Evolutionary conservation across 1,140 invertebrate species (phyloP).

Genomic region (Aricia agestis): DNA sequence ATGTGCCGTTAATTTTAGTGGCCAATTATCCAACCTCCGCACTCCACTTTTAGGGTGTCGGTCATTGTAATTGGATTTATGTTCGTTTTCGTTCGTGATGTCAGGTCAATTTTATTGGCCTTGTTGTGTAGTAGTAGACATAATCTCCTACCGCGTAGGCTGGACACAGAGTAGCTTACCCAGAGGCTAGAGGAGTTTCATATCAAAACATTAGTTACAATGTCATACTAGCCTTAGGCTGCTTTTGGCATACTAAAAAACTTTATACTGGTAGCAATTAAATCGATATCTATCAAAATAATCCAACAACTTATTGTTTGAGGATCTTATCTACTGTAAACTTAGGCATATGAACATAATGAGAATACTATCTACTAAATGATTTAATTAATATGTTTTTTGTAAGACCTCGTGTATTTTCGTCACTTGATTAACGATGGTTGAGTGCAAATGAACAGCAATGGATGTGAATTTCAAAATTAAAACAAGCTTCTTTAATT

Average conservation of each 20-base stretch:
- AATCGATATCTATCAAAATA: no score
- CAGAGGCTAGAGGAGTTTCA: not conserved
- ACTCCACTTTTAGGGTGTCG: constrained; percentile 16
- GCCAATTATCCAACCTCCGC: constrained; percentile 18
- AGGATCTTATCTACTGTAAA: no score
- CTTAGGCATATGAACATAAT: not conserved
- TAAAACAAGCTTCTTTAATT: not conserved
- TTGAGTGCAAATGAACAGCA: not conserved
- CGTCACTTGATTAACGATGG: not conserved
- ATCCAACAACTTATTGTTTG: no score
- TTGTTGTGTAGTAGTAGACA: constrained; percentile 30
- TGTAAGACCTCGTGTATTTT: not conserved
- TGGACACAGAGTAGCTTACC: constrained; percentile 27
- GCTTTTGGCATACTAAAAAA: no score
- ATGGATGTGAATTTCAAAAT: not conserved
- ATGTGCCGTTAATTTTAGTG: constrained; percentile 4
- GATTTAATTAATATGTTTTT: not conserved
- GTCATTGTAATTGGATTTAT: constrained; percentile 31
- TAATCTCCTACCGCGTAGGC: constrained; percentile 28
- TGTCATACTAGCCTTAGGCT: no score
- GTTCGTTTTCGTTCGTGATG: constrained; percentile 31
- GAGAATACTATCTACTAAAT: not conserved
- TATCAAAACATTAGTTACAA: not conserved
- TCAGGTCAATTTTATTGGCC: constrained; percentile 38
- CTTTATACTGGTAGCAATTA: no score